Evolutionary conservation across 1,140 invertebrate genomes (phyloP).

Genomic region (Drosophila nannoptera): DNA sequence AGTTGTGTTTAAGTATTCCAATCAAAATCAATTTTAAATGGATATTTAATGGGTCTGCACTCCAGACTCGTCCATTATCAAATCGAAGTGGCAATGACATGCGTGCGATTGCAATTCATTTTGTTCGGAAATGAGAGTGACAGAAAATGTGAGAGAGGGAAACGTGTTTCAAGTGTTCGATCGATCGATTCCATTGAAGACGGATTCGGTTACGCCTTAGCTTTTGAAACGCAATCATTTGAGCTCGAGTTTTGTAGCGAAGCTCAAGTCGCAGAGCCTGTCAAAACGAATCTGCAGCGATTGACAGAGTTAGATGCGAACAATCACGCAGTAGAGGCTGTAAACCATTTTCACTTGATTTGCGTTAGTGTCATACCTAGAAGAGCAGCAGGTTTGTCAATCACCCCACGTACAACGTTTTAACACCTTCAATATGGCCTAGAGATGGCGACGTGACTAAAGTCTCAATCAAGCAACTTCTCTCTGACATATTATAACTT

Average conservation of each 20-base stretch:
- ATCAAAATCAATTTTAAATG: not conserved
- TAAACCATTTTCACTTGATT: conserved; percentile 47
- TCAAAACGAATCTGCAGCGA: conserved; percentile 59
- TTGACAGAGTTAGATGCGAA: conserved; percentile 53
- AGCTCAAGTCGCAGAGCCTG: conserved; percentile 55
- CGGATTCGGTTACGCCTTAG: conserved; percentile 74
- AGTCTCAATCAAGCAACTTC: not conserved
- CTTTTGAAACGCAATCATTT: conserved; percentile 71
- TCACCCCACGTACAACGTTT: conserved; percentile 33
- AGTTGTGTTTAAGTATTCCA: no score
- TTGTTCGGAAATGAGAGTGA: conserved; percentile 49
- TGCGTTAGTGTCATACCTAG: conserved; percentile 33
- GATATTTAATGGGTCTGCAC: not conserved
- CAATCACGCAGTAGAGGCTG: conserved; percentile 56
- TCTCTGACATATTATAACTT: no score
- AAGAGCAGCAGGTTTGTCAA: conserved; percentile 37
- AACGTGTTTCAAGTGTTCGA: conserved; percentile 50
- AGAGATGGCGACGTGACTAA: conserved; percentile 14
- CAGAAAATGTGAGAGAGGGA: conserved; percentile 5
- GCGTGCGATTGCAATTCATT: conserved; percentile 71
- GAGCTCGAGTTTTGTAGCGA: conserved; percentile 58
- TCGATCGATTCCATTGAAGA: conserved; percentile 60
- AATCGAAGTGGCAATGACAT: conserved; percentile 66
- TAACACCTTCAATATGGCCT: conserved; percentile 23
- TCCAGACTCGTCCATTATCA: conserved; percentile 23